phyloP scores from a whole-genome alignment of 2,888 invertebrate species.

The Watsonalla binaria region DNA sequence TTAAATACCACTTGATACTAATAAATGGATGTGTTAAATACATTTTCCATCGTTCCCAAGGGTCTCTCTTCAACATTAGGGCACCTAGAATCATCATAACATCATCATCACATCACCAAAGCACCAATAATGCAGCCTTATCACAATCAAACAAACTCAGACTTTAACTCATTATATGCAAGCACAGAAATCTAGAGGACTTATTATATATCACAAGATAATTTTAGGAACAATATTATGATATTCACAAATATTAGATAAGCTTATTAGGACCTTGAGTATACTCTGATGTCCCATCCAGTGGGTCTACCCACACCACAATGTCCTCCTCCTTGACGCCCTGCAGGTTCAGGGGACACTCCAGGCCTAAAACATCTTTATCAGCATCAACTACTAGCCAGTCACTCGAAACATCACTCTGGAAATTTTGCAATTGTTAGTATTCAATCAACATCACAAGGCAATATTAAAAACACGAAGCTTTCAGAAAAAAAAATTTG shows the following conservation, averaged over 20 bases:
- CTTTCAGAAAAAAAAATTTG: no score
- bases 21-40: slow-evolving; percentile 74
- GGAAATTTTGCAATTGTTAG: slow-evolving; percentile 12
- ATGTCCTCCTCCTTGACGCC: slow-evolving; percentile 88
- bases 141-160: slow-evolving; percentile 6
- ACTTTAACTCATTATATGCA: background rate
- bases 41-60: slow-evolving; percentile 78
- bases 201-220: background rate
- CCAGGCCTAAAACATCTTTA: slow-evolving; percentile 78
- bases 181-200: background rate
- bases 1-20: slow-evolving; percentile 77
- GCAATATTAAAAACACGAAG: no score
- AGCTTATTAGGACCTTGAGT: slow-evolving; percentile 84
- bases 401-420: slow-evolving; percentile 80
- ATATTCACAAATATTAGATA: no score
- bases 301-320: slow-evolving; percentile 98
- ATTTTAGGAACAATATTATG: background rate
- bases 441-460: background rate
- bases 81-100: slow-evolving; percentile 68
- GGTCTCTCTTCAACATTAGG: slow-evolving; percentile 76
- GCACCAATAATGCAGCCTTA: slow-evolving; percentile 4
- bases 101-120: slow-evolving; percentile 13
- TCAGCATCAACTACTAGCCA: slow-evolving; percentile 87
- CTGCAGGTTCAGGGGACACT: slow-evolving; percentile 83
- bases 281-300: slow-evolving; percentile 99